These are phyloP conservation scores for Halcyon leucocephala DNA, from an alignment of 2,797 vertebrate genomes.

Conservation along the genomic window DNA sequence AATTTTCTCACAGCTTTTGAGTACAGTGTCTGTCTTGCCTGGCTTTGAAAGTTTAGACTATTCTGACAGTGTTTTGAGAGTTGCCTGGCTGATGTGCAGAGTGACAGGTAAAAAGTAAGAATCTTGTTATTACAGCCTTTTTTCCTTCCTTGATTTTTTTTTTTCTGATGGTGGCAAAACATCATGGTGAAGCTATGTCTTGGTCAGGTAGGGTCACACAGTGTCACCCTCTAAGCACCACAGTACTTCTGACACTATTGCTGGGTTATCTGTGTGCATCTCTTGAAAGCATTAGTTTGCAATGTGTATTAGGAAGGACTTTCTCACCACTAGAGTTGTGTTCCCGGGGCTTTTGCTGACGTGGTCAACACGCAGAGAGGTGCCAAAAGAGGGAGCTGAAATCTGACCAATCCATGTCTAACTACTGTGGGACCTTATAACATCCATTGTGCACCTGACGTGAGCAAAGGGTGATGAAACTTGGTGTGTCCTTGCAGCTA, in stretches of 20 bases:
- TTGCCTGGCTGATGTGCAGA: neutral
- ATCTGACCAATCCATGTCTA: accelerated
- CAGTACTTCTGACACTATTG: accelerated
- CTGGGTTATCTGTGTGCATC: neutral
- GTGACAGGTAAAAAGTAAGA: neutral
- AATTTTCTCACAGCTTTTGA: neutral
- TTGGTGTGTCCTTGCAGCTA: neutral
- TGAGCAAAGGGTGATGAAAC: neutral
- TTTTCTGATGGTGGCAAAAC: neutral
- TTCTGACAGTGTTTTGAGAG: neutral
- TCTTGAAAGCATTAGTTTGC: neutral
- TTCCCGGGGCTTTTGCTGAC: neutral
- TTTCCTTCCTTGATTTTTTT: neutral
- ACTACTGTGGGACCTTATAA: neutral
- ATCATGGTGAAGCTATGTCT: neutral
- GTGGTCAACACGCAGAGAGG: neutral
- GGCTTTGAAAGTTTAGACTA: neutral
- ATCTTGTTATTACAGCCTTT: neutral
- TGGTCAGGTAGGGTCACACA: neutral
- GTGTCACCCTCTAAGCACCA: neutral
- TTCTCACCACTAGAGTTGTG: neutral
- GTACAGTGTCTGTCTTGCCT: neutral
- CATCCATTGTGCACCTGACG: accelerated
- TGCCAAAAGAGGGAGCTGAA: neutral
- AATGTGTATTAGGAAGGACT: neutral